A percentile compares a stretch with the other conserved stretches of the same genome.
phyloP scores from a whole-genome alignment of 2,797 vertebrate genomes.

The Sitta carolinensis region DNA sequence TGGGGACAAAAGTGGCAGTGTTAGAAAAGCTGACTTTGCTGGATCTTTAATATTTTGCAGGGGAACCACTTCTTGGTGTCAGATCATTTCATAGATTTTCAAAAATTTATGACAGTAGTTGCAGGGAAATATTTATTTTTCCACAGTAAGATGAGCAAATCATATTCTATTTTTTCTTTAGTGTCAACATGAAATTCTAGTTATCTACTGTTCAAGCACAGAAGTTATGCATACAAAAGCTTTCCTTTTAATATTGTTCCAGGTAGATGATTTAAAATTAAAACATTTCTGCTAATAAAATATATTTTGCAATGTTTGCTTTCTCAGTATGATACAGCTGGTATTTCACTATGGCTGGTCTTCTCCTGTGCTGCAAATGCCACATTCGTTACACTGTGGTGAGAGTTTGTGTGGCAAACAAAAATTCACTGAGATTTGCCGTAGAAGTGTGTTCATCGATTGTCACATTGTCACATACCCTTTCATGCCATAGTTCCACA shows the following conservation, averaged over 20 bases:
- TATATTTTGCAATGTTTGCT: background rate
- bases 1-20: background rate
- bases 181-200: background rate
- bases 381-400: background rate
- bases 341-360: background rate
- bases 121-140: slow-evolving; percentile 36
- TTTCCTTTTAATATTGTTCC: background rate
- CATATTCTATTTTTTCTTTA: slow-evolving; percentile 22
- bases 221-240: background rate
- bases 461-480: background rate
- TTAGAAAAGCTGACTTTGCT: slow-evolving; percentile 37
- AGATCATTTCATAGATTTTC: slow-evolving; percentile 8
- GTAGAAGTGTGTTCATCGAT: background rate
- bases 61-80: slow-evolving; percentile 8
- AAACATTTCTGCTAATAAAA: background rate
- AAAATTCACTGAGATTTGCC: background rate
- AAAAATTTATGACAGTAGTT: slow-evolving; percentile 38
- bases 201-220: background rate
- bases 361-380: background rate
- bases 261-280: slow-evolving; percentile 18
- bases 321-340: background rate
- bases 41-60: slow-evolving; percentile 19
- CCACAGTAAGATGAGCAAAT: slow-evolving; percentile 14
- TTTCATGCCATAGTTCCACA: background rate
- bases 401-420: background rate